phyloP scores from a whole-genome alignment of 2,113 vertebrate genomes.

The Physeter macrocephalus region DNA sequence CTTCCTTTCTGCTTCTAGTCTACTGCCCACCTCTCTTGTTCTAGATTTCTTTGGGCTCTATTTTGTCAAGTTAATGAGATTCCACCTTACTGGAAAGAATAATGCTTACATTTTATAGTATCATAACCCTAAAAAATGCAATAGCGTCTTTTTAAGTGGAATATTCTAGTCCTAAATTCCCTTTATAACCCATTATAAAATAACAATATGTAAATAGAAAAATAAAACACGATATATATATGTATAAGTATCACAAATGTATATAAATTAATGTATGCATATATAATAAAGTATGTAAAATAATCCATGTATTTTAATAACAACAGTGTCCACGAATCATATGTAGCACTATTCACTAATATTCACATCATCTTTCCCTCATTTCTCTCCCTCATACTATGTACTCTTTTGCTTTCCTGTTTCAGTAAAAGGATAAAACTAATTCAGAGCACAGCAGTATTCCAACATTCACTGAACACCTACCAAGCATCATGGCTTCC shows the following conservation, averaged over 20 bases:
- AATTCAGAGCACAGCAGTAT: not conserved
- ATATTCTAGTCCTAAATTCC: not conserved
- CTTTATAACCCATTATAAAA: not conserved
- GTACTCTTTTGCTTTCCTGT: not conserved
- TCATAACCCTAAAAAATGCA: not conserved
- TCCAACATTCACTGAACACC: not conserved
- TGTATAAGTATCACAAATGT: not conserved
- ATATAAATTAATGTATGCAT: not conserved
- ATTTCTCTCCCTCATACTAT: not conserved
- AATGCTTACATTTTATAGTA: not conserved
- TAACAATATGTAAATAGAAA: not conserved
- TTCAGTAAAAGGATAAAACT: not conserved
- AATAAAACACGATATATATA: not conserved
- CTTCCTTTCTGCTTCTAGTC: not conserved
- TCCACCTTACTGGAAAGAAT: not conserved
- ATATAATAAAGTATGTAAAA: not conserved
- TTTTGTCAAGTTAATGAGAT: not conserved
- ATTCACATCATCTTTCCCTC: not conserved
- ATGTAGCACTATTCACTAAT: not conserved
- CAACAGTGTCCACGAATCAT: not conserved
- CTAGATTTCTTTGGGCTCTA: not conserved
- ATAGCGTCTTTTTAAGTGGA: not conserved
- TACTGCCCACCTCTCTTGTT: not conserved
- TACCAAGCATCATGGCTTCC: not conserved
- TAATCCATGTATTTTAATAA: not conserved